Conservation (phyloP, 2,888 invertebrate species). For the Microctonus brassicae region DNA sequence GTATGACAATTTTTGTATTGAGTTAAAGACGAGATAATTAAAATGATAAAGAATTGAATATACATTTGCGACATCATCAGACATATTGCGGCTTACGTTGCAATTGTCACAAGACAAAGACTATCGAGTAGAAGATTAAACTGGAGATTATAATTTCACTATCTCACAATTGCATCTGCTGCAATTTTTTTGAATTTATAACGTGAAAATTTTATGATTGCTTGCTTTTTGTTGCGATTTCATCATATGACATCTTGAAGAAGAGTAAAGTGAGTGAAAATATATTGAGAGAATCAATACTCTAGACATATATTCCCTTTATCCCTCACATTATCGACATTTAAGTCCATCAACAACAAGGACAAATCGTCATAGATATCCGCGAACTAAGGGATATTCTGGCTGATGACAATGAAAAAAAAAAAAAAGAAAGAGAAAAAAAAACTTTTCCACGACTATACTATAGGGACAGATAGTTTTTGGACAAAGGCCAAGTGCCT, state of each 20-base stretch:
- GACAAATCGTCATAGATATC: not conserved
- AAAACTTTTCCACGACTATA: not conserved
- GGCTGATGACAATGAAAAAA: not conserved
- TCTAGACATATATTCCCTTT: not conserved
- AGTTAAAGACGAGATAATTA: not conserved
- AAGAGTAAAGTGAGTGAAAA: not conserved
- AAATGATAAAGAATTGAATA: not conserved
- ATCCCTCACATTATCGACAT: not conserved
- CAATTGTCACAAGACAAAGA: constrained; percentile 1
- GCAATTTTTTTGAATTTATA: not conserved
- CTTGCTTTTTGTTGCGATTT: not conserved
- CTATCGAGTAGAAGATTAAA: constrained; percentile 10
- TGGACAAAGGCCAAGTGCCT: constrained; percentile 10
- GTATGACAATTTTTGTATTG: not conserved
- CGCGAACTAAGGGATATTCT: not conserved
- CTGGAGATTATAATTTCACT: constrained; percentile 8
- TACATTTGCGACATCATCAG: constrained; percentile 7
- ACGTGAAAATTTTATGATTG: not conserved
- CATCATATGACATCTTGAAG: not conserved
- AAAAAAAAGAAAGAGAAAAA: not conserved
- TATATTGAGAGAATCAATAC: not conserved
- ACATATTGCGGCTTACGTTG: not conserved
- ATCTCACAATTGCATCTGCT: constrained; percentile 4
- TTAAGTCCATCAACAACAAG: not conserved
- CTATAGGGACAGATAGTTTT: not conserved